Base-by-base conservation (phyloP, 2,888 invertebrate genomes). In the Drosophila nr. perissopoda region DNA sequence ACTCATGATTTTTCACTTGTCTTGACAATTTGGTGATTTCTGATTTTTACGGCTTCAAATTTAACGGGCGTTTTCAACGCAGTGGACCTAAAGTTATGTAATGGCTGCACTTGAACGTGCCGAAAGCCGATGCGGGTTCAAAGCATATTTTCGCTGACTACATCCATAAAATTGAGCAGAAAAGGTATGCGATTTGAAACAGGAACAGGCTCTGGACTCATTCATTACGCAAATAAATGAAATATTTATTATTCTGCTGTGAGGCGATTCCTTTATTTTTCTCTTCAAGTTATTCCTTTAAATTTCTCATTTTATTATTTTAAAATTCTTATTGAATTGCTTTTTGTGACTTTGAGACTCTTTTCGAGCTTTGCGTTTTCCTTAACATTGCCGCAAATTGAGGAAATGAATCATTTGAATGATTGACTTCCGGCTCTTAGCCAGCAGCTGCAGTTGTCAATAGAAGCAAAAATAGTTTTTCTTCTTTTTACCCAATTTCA, bases 41-140 rank as follows among this genome's bases (percentile, higher is more conserved):
- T 58, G 60, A 78, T 75, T 75, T 68, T 68, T 58, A 42, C 65
- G 60, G 70, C 75, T 82, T 80, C 82, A 82, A 89, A 82, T 89
- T 76, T 69, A 73, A 74, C 67, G 77, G 69, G 76, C 77, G 16
- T 87, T 75, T 76, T 63, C 54, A 70, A 63, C 64, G 78, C 84
- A 87, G 57, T 82, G 69, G 72, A 87, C 76, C 80, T 82, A 82
- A 79, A 84, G 73, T 79, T 84, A 77, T 89, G 87, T 87, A 87
- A 85, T 87, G 85, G 75, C 63, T 73, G 87, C 89, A 87, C 89
- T 89, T 87, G 89, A 77, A 85, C 85, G 85, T 85, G 90, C 87
- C 79, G 49, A 73, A 62, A 69, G 63, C 68, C 52, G 64, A 71
- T 31, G 49, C 53, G 42, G 40, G 52, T 60, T 51, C 57, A 63